Evolutionary conservation across 2,113 vertebrate species (phyloP), one percentile per base, ranked within the genome.

Genomic region (Misgurnus anguillicaudatus): DNA sequence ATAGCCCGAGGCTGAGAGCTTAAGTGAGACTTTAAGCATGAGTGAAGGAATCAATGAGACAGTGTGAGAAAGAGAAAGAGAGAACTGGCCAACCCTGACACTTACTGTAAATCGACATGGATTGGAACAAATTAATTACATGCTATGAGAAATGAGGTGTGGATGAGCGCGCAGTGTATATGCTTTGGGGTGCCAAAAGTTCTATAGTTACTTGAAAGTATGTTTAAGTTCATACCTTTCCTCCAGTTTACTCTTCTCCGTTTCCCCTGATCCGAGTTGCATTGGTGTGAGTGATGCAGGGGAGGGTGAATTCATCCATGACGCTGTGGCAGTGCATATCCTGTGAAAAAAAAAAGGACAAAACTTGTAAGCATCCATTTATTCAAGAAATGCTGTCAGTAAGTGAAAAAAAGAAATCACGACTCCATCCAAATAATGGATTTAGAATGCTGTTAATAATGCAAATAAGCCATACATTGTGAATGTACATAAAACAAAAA

Each of bases 161-260:
- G 51, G 41, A 62, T 47, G 21, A n/a, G 57, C 5, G 9, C 39
- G 39, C 36, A 51, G 48, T 21, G 21, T 14, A 53, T 36, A 21
- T 31, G 53, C n/a, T 57, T n/a, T 13, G 8, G 38, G 14, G 41
- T 48, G 47, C 47, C 47, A 48, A 48, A 48, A 13, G 2, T 11
- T 47, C 10, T 13, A 0, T 47, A 16, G 14, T 53, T 53, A 16
- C 14, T 16, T 53, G 14, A 4, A 63, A 48, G 13, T n/a, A 24
- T 38, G 42, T 63, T 48, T 75, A 66, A 3, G 10, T 38, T 78
- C 88, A 4, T 80, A 92, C 91, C 85, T 90, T 51, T 90, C 88
- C 1, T 88, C 88, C 7, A 84, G 81, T 21, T 86, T 89, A 64
- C 13, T 75, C 73, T 65, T 89, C 87, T 81, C 85, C 86, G 8